phyloP scores from a whole-genome alignment of 2,113 vertebrate species.

The Aplodontia rufa region DNA sequence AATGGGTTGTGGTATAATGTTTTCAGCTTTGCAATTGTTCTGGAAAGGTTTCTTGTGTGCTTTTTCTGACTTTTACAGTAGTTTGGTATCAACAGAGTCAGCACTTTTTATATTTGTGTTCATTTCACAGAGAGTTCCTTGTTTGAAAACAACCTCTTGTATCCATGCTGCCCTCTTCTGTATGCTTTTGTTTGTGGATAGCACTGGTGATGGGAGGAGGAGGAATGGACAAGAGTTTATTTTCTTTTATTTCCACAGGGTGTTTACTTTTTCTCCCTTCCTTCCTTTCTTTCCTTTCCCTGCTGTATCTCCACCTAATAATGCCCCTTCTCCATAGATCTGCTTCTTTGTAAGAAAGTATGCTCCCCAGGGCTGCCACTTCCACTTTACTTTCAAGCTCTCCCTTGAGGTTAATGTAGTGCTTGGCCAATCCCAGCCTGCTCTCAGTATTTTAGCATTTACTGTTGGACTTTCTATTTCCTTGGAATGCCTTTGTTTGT shows the following conservation, averaged over 20 bases:
- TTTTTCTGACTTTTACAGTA: background rate
- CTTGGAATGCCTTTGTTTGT: too few species aligned
- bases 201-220: too few species aligned
- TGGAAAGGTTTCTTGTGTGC: background rate
- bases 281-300: background rate
- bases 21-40: background rate
- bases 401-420: too few species aligned
- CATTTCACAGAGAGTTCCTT: background rate
- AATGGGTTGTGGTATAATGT: background rate
- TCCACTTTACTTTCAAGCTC: too few species aligned
- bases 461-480: background rate
- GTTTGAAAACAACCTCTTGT: background rate
- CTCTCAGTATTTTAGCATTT: background rate
- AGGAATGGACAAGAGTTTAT: background rate
- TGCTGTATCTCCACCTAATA: too few species aligned
- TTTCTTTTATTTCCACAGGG: background rate
- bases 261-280: background rate
- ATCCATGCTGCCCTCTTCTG: background rate
- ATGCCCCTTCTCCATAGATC: background rate
- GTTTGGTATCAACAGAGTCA: background rate
- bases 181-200: background rate
- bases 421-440: background rate
- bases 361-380: background rate
- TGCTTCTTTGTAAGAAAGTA: background rate
- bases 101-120: background rate